Evolutionary conservation across 2,888 invertebrate species (phyloP), one percentile per base, ranked within the genome.

Genomic region (Chrysodeixis includens): DNA sequence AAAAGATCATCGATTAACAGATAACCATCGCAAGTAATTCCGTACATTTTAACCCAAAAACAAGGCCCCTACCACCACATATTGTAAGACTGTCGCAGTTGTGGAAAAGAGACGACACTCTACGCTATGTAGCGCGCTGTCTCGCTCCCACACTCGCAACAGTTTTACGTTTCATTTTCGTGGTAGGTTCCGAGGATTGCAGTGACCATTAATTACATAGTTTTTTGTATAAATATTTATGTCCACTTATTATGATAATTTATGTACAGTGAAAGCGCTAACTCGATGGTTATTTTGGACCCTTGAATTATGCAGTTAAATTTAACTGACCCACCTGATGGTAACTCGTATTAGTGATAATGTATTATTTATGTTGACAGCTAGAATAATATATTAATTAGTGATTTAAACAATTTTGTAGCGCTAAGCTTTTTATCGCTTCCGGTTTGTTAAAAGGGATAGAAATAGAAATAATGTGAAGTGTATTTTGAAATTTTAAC

Each of bases 261-360:
- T 86, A 93, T 94, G 83, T 89, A 84, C 85, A 92, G 94, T 91
- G 90, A 93, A 93, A 89, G 90, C 91, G 93, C 87, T 91, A 91
- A 92, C 90, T 83, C 69, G 69, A 69, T 79, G 83, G 62, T 63
- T 64, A 70, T 74, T 66, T 72, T 55, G 72, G 62, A 32, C 71
- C 72, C 67, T 69, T 73, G 63, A 71, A 76, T 68, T 74, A 71
- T 71, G 73, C 76, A 63, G 59, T 67, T 66, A 54, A 54, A 55
- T 79, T 57, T 22, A 61, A 49, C 32, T 56, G 52, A 44, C 40
- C 52, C 46, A 18, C 49, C 64, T 60, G 70, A 66, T 63, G 58
- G 46, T 56, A 59, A 67, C 9, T n/a, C 18, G 46, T 20, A 30
- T 56, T 40, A 30, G 54, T 69, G 77, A 74, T 76, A 74, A 69